Percentiles rank a stretch among this genome's conserved stretches.
Conservation (phyloP, 37 sponge, comb jelly and placozoan genomes). For the Corticium candelabrum region DNA sequence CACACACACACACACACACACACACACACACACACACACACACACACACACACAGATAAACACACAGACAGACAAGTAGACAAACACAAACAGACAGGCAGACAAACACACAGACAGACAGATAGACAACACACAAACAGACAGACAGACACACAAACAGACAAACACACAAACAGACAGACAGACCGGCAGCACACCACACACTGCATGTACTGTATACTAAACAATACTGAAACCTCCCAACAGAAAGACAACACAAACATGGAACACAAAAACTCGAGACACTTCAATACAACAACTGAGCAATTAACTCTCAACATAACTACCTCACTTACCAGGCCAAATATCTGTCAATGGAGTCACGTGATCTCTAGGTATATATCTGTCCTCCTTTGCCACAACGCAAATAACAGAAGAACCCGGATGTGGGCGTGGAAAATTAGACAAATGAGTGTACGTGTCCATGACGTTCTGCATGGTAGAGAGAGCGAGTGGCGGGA, state of each 20-base stretch:
- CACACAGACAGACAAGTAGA: too few relatives aligned
- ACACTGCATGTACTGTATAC: too few relatives aligned
- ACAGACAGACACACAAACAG: too few relatives aligned
- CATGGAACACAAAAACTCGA: not conserved
- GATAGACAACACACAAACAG: too few relatives aligned
- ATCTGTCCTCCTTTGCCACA: slow-evolving; percentile 48
- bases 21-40: too few relatives aligned
- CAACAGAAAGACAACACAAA: not conserved
- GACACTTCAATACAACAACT: not conserved
- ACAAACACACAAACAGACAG: too few relatives aligned
- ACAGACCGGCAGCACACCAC: too few relatives aligned
- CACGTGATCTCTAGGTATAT: slow-evolving; percentile 46
- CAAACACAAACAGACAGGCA: too few relatives aligned
- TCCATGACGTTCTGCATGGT: slow-evolving; percentile 38
- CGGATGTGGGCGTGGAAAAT: slow-evolving; percentile 36
- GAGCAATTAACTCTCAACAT: not conserved
- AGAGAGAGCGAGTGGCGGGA: too few relatives aligned
- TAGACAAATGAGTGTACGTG: slow-evolving; percentile 37
- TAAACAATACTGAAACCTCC: not conserved
- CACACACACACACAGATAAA: too few relatives aligned
- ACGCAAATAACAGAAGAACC: slow-evolving; percentile 28
- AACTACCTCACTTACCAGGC: slow-evolving; percentile 45
- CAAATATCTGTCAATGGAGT: slow-evolving; percentile 38
- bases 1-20: too few relatives aligned
- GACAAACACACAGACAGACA: too few relatives aligned